These are phyloP conservation scores for Helicoverpa zea DNA, from an alignment of 1,140 invertebrate species.

Conservation along the genomic window DNA sequence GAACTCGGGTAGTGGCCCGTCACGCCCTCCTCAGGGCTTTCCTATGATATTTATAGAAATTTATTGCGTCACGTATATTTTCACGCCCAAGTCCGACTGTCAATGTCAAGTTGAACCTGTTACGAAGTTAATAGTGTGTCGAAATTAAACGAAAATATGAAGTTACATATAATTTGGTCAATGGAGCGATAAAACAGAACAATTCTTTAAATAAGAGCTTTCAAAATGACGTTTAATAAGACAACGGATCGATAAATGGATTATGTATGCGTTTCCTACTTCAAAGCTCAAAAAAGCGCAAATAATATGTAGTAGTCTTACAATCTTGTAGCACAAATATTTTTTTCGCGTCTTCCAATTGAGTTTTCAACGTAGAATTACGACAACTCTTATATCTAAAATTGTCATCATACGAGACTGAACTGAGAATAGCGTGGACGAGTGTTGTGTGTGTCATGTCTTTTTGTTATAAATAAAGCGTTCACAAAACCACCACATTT, in stretches of 20 bases:
- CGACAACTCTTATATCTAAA: slow-evolving; percentile 35
- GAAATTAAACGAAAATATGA: not conserved
- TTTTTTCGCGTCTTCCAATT: not conserved
- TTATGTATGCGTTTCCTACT: not conserved
- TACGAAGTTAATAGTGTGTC: not conserved
- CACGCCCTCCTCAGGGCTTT: slow-evolving; percentile 56
- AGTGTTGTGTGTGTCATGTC: slow-evolving; percentile 64
- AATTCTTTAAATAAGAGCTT: no score
- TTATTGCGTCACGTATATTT: slow-evolving; percentile 33
- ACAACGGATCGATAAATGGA: no score
- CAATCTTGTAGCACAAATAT: slow-evolving; percentile 1
- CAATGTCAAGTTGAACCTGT: slow-evolving; percentile 24
- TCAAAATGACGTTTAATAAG: no score
- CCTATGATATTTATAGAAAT: slow-evolving; percentile 52
- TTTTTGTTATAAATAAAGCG: slow-evolving; percentile 72
- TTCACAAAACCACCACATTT: slow-evolving; percentile 65
- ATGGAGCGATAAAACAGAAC: no score
- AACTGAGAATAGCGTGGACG: slow-evolving; percentile 65
- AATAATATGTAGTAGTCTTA: not conserved
- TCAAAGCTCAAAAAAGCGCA: not conserved
- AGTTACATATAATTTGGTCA: no score
- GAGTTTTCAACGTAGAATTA: slow-evolving; percentile 8
- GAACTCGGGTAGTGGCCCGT: slow-evolving; percentile 50
- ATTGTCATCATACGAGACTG: slow-evolving; percentile 44
- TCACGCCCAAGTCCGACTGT: slow-evolving; percentile 11